These are phyloP conservation scores for Hypotaenidia philippensis DNA, from an alignment of 2,797 vertebrate genomes.

Conservation along the genomic window DNA sequence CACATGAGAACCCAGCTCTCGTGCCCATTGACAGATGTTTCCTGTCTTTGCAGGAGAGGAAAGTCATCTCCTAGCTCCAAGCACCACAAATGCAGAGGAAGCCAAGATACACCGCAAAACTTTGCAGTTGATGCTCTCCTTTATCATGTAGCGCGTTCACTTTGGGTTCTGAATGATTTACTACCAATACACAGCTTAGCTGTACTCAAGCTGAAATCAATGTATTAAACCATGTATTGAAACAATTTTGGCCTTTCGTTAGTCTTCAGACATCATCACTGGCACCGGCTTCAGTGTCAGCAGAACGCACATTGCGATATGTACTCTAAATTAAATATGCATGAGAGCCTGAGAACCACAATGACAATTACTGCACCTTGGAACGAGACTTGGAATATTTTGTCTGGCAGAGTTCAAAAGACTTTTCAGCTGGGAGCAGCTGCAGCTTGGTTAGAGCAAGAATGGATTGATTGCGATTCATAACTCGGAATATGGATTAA, in stretches of 20 bases:
- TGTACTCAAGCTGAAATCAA: conserved; percentile 3
- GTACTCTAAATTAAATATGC: conserved; percentile 54
- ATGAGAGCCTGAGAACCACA: conserved; percentile 52
- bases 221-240: background rate
- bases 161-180: conserved; percentile 22
- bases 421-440: conserved; percentile 63
- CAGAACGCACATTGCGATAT: conserved; percentile 27
- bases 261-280: conserved; percentile 36
- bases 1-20: background rate
- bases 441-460: conserved; percentile 33
- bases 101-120: background rate
- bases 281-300: conserved; percentile 9
- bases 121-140: background rate
- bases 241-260: conserved; percentile 5
- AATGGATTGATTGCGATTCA: conserved; percentile 61
- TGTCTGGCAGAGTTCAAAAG: conserved; percentile 49
- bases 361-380: conserved; percentile 68
- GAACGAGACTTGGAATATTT: conserved; percentile 56
- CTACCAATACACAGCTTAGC: background rate
- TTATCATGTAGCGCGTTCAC: background rate
- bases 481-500: conserved; percentile 63
- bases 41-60: background rate
- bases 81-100: background rate
- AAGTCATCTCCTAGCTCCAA: background rate
- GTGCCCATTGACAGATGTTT: background rate